Conservation (phyloP, 2,113 vertebrate species). For the Eublepharis macularius region DNA sequence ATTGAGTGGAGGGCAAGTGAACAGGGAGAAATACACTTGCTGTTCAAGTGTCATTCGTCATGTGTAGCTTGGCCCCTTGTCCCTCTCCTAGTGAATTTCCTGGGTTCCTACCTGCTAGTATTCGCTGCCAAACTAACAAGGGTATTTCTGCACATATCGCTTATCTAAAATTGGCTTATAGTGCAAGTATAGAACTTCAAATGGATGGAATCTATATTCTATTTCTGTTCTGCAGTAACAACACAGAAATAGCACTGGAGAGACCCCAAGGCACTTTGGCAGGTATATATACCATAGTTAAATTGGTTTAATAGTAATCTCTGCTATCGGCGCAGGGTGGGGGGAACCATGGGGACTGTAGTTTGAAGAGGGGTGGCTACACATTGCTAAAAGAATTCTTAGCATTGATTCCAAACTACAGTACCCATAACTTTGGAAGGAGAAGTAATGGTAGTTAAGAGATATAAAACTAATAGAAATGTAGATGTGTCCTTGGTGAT, state of each 20-base stretch:
- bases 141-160: background rate
- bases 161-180: background rate
- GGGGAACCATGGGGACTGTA: background rate
- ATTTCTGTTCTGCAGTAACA: background rate
- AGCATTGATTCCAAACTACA: background rate
- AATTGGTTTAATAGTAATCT: background rate
- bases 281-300: background rate
- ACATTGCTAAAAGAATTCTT: background rate
- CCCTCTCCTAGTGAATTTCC: too few relatives aligned
- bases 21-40: too few relatives aligned
- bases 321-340: too few relatives aligned
- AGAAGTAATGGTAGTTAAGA: background rate
- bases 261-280: background rate
- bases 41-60: too few relatives aligned
- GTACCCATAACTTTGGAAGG: background rate
- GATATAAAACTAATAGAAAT: background rate
- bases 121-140: too few relatives aligned
- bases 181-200: background rate
- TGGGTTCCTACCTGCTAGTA: too few relatives aligned
- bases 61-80: too few relatives aligned
- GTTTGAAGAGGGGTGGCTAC: background rate
- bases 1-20: too few relatives aligned
- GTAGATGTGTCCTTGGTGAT: background rate
- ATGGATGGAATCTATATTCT: background rate
- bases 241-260: background rate